Evolutionary conservation across 2,888 invertebrate species (phyloP).

Genomic region (Drosophila hamatofila): DNA sequence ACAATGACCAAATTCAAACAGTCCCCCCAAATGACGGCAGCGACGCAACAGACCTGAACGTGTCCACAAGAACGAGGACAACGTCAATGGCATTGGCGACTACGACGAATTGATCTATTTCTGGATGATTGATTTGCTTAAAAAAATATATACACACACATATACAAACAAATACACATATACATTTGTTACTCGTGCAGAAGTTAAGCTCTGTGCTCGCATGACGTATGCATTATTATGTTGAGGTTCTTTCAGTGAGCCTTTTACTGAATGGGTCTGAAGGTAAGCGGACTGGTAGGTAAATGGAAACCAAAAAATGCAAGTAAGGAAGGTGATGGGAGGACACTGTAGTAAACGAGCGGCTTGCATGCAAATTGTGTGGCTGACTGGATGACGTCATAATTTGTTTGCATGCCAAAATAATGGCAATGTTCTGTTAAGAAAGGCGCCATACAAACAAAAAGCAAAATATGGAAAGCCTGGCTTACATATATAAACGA

Average conservation of each 20-base stretch:
- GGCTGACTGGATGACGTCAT: constrained; percentile 61
- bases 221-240: constrained; percentile 69
- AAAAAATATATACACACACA: constrained; percentile 20
- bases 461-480: constrained; percentile 29
- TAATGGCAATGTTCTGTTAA: constrained; percentile 38
- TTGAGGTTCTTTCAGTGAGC: neutral
- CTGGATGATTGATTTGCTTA: constrained; percentile 77
- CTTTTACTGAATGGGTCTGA: constrained; percentile 39
- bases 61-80: constrained; percentile 18
- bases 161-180: constrained; percentile 35
- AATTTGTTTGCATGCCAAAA: constrained; percentile 51
- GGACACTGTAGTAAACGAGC: constrained; percentile 53
- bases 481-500: constrained; percentile 31
- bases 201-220: constrained; percentile 38
- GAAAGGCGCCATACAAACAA: constrained; percentile 17
- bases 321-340: constrained; percentile 41
- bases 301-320: constrained; percentile 47
- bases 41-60: constrained; percentile 21
- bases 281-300: neutral
- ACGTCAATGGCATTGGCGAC: constrained; percentile 24
- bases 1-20: constrained; percentile 46
- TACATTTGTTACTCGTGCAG: constrained; percentile 36
- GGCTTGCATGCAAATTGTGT: constrained; percentile 68
- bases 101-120: constrained; percentile 69
- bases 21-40: constrained; percentile 38